These are phyloP conservation scores for Apamea crenata DNA, from an alignment of 2,888 invertebrate species.

Conservation along the genomic window DNA sequence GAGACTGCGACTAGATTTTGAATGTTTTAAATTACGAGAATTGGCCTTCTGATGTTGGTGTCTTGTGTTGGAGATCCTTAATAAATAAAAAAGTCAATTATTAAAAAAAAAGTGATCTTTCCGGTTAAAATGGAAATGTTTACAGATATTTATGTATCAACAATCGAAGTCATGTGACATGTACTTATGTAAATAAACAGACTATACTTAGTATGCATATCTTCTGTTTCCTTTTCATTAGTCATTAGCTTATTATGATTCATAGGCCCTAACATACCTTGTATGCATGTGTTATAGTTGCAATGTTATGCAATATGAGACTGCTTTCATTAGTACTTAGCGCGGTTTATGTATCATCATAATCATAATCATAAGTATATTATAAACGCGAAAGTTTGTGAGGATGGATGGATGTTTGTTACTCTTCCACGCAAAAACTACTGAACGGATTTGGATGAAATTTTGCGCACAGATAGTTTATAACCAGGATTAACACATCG, in stretches of 20 bases:
- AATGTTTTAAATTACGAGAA: too few species aligned
- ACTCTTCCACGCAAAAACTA: too few species aligned
- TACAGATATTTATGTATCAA: background rate
- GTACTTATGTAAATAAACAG: background rate
- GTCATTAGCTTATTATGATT: constrained; percentile 37
- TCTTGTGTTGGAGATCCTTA: background rate
- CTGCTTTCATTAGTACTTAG: constrained; percentile 4
- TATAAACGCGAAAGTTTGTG: too few species aligned
- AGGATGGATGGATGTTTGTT: too few species aligned
- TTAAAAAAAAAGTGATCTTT: background rate
- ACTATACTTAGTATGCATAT: constrained; percentile 8
- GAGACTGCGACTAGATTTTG: too few species aligned
- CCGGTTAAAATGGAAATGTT: background rate
- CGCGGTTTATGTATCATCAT: background rate
- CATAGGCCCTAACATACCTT: constrained; percentile 26
- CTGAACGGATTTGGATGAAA: too few species aligned
- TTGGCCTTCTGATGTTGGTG: background rate
- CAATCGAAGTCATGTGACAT: background rate
- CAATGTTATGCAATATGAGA: constrained; percentile 31
- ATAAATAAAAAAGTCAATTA: background rate
- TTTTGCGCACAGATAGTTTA: too few species aligned
- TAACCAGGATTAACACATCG: too few species aligned
- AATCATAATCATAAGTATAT: too few species aligned
- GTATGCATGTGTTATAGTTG: constrained; percentile 5
- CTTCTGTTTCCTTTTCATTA: constrained; percentile 34